A percentile compares a stretch with the other conserved stretches of the same genome.
These are phyloP conservation scores for Probosciger aterrimus DNA, from an alignment of 2,113 vertebrate species.

Conservation along the genomic window DNA sequence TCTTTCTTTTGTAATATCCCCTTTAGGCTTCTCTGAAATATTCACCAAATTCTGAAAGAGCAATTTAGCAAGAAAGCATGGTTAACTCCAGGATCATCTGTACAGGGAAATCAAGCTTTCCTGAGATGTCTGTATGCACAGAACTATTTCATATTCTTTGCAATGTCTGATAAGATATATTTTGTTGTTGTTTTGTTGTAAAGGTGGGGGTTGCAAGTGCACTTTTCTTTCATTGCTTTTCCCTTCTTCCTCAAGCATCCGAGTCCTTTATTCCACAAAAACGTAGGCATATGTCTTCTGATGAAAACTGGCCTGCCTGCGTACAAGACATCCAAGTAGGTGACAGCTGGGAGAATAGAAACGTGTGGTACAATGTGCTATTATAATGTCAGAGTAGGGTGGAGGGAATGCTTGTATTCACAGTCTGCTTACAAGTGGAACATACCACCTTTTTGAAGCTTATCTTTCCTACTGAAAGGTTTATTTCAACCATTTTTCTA, in stretches of 20 bases:
- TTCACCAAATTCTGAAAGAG: neutral
- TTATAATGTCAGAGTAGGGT: neutral
- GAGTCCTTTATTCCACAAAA: neutral
- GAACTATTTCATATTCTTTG: neutral
- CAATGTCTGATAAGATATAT: rapidly evolving
- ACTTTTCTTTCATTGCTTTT: neutral
- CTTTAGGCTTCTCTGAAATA: neutral
- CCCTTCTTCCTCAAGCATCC: neutral
- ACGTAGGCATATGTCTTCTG: neutral
- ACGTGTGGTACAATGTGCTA: neutral
- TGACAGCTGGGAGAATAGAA: neutral
- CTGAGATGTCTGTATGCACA: neutral
- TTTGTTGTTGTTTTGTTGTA: neutral
- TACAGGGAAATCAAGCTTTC: neutral
- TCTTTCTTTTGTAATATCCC: neutral
- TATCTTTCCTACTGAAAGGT: neutral
- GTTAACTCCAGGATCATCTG: neutral
- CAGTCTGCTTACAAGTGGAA: neutral
- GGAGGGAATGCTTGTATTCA: neutral
- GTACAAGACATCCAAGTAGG: neutral
- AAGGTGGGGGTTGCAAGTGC: neutral
- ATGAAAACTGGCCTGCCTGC: neutral
- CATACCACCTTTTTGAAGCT: neutral
- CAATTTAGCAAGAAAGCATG: neutral
- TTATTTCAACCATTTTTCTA: neutral